A percentile compares a stretch with the other conserved stretches of the same genome.
These are phyloP conservation scores for Himalopsyche japonica DNA, from an alignment of 2,888 invertebrate species.

Conservation along the genomic window DNA sequence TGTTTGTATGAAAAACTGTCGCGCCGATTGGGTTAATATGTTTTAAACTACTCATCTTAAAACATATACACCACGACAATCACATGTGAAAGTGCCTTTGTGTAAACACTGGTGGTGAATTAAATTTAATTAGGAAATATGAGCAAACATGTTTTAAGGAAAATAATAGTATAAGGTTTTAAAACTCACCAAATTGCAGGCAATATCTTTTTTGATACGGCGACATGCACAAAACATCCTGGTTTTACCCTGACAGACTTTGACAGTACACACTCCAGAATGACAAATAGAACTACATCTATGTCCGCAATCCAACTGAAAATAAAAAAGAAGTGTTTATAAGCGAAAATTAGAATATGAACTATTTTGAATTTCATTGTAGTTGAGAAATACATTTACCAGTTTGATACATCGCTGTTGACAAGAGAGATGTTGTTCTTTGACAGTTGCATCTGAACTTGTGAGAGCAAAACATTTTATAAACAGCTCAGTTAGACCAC, in stretches of 20 bases:
- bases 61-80: too few relatives aligned
- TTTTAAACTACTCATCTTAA: too few relatives aligned
- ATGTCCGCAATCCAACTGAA: slow-evolving; percentile 81
- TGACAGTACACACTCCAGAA: slow-evolving; percentile 68
- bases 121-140: too few relatives aligned
- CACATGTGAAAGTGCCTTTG: too few relatives aligned
- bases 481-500: slow-evolving; percentile 75
- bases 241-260: slow-evolving; percentile 77
- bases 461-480: slow-evolving; percentile 73
- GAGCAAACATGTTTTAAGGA: too few relatives aligned
- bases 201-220: slow-evolving; percentile 72
- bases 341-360: neutral
- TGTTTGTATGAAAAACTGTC: too few relatives aligned
- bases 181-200: slow-evolving; percentile 63
- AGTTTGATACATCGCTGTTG: slow-evolving; percentile 85
- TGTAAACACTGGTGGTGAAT: too few relatives aligned
- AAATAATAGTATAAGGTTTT: neutral
- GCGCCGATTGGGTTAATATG: too few relatives aligned
- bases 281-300: slow-evolving; percentile 77
- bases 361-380: neutral
- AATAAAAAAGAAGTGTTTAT: slow-evolving; percentile 34
- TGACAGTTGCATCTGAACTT: slow-evolving; percentile 52
- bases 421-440: slow-evolving; percentile 59
- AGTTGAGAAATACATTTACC: slow-evolving; percentile 49
- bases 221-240: slow-evolving; percentile 80